These are phyloP conservation scores for Lasioglossum leucozonium DNA, from an alignment of 2,888 invertebrate species.

Conservation along the genomic window DNA sequence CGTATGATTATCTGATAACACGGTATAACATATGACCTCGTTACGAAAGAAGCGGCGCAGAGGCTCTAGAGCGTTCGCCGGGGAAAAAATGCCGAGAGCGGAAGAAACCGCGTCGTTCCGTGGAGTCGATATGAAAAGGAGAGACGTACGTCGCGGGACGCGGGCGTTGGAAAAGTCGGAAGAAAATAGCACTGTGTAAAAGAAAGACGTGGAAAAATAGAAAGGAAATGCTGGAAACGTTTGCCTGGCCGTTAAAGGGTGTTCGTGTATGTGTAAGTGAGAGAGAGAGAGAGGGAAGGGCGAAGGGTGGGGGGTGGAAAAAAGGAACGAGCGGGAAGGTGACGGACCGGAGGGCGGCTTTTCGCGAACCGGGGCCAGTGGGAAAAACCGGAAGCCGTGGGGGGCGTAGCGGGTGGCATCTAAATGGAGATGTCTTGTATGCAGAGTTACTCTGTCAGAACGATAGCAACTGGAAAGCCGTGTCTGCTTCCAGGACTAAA, in stretches of 20 bases:
- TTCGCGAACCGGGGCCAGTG: constrained; percentile 48
- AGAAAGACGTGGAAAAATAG: constrained; percentile 39
- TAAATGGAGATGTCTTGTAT: constrained; percentile 84
- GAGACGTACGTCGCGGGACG: constrained; percentile 14
- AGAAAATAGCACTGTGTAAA: constrained; percentile 41
- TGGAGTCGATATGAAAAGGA: constrained; percentile 59
- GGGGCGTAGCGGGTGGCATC: constrained; percentile 66
- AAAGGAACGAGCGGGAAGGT: constrained; percentile 30
- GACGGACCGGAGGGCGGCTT: constrained; percentile 31
- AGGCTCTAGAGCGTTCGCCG: background rate
- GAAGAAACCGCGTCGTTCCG: constrained; percentile 7
- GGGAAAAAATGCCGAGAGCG: background rate
- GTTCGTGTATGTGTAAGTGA: no score
- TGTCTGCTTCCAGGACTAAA: constrained; percentile 71
- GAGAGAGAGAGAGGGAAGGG: background rate
- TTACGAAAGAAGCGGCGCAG: constrained; percentile 1
- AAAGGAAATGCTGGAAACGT: constrained; percentile 60
- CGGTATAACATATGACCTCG: constrained; percentile 36
- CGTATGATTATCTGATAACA: constrained; percentile 27
- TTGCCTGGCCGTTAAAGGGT: constrained; percentile 48
- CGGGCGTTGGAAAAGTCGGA: constrained; percentile 28
- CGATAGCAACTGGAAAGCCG: constrained; percentile 75
- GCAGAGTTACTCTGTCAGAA: constrained; percentile 76
- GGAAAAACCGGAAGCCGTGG: constrained; percentile 46
- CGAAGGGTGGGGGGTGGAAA: constrained; percentile 24